Conservation (phyloP, 35 echinoderm and acorn worm genomes). For the Apostichopus parvimensis region DNA sequence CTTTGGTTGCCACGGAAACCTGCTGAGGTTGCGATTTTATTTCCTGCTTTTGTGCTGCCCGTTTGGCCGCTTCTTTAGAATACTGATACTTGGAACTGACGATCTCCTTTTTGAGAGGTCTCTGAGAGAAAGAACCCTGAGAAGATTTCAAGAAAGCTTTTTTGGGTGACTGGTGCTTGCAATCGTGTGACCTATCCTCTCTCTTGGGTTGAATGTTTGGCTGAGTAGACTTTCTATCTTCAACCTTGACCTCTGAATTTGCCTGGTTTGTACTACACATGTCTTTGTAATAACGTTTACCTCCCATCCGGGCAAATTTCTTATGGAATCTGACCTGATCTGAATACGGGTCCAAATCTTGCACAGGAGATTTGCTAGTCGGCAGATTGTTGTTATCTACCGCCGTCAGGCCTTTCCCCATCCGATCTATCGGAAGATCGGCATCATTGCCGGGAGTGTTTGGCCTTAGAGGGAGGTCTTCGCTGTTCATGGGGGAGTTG, state of each 20-base stretch:
- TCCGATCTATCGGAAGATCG: neutral
- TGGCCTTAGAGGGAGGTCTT: constrained; percentile 39
- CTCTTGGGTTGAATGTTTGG: constrained; percentile 13
- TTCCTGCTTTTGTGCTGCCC: neutral
- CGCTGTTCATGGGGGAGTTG: constrained; percentile 3
- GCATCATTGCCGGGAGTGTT: constrained; percentile 26
- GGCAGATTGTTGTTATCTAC: constrained; percentile 23
- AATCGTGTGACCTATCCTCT: constrained; percentile 23
- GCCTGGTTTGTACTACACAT: constrained; percentile 22
- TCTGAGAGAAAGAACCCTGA: constrained; percentile 21
- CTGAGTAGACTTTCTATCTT: constrained; percentile 20
- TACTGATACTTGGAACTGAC: constrained; percentile 36
- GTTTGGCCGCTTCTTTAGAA: constrained; percentile 27
- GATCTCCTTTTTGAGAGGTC: constrained; percentile 34
- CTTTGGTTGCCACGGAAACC: neutral
- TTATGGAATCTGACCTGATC: constrained; percentile 46
- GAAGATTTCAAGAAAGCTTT: constrained; percentile 58
- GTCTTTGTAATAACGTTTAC: constrained; percentile 50
- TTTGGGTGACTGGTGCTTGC: constrained; percentile 57
- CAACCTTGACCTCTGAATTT: neutral
- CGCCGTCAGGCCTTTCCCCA: neutral
- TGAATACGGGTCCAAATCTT: constrained; percentile 20
- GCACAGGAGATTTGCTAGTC: neutral
- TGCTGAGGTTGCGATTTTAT: neutral
- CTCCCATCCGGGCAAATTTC: constrained; percentile 55